phyloP scores from a whole-genome alignment of 2,888 invertebrate species.

The Lordiphosa andalusiaca region DNA sequence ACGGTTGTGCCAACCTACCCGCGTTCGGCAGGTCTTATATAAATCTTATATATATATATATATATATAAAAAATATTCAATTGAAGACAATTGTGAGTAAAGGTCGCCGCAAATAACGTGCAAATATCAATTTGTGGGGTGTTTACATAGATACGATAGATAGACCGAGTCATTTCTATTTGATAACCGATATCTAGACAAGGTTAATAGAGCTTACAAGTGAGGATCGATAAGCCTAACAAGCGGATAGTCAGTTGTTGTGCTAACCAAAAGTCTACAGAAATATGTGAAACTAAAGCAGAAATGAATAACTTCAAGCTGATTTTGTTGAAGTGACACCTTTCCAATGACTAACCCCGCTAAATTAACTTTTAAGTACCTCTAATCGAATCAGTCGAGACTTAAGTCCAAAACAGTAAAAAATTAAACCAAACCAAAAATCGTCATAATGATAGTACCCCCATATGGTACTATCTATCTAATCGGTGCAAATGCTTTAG shows the following conservation, averaged over 20 bases:
- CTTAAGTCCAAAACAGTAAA: background rate
- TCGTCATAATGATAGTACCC: background rate
- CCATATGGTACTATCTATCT: conserved; percentile 27
- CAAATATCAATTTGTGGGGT: conserved; percentile 5
- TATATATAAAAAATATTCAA: conserved; percentile 54
- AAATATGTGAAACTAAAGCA: too few species aligned
- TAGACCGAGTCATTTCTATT: background rate
- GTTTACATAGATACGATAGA: background rate
- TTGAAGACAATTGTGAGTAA: conserved; percentile 69
- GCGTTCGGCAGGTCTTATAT: conserved; percentile 16
- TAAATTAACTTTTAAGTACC: background rate
- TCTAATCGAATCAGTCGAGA: conserved; percentile 3
- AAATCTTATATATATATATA: conserved; percentile 32
- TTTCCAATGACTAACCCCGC: background rate
- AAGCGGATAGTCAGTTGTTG: too few species aligned
- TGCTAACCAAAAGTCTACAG: too few species aligned
- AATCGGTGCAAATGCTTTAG: conserved; percentile 18
- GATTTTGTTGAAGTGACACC: too few species aligned
- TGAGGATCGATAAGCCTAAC: too few species aligned
- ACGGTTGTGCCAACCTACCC: conserved; percentile 42
- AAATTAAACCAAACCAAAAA: background rate
- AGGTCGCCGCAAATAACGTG: conserved; percentile 44
- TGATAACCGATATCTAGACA: conserved; percentile 12
- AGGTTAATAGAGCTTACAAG: background rate
- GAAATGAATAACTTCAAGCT: too few species aligned